Percentiles rank a stretch among this genome's conserved stretches.
phyloP scores from a whole-genome alignment of 2,113 vertebrate species.

The Hipposideros armiger region DNA sequence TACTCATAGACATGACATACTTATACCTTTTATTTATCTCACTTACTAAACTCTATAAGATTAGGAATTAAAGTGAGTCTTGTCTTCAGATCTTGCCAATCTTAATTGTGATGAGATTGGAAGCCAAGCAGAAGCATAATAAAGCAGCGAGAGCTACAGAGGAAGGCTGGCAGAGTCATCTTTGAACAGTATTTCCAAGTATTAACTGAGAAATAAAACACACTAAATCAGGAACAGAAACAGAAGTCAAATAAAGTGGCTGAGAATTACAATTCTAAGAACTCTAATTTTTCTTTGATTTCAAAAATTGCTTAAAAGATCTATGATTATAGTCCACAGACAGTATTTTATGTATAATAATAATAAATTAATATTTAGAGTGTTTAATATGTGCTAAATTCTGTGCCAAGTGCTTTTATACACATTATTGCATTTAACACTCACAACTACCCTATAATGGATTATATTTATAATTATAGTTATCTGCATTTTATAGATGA shows the following conservation, averaged over 20 bases:
- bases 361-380: background rate
- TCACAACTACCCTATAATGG: background rate
- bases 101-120: background rate
- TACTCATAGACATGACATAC: background rate
- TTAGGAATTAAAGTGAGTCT: background rate
- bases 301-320: constrained; percentile 53
- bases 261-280: constrained; percentile 6
- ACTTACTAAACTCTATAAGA: constrained; percentile 9
- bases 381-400: constrained; percentile 13
- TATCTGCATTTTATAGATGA: constrained; percentile 41
- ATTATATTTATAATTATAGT: constrained; percentile 31
- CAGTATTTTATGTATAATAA: background rate
- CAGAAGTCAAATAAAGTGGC: background rate
- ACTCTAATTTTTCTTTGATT: constrained; percentile 22
- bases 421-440: background rate
- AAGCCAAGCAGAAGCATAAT: background rate
- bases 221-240: background rate
- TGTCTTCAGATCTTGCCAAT: background rate
- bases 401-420: background rate
- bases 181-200: background rate
- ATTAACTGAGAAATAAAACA: constrained; percentile 43
- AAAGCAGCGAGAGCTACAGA: background rate
- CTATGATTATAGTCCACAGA: background rate
- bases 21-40: constrained; percentile 35
- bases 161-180: background rate